Evolutionary conservation across 2,797 vertebrate genomes (phyloP).

Genomic region (Scleropages formosus): DNA sequence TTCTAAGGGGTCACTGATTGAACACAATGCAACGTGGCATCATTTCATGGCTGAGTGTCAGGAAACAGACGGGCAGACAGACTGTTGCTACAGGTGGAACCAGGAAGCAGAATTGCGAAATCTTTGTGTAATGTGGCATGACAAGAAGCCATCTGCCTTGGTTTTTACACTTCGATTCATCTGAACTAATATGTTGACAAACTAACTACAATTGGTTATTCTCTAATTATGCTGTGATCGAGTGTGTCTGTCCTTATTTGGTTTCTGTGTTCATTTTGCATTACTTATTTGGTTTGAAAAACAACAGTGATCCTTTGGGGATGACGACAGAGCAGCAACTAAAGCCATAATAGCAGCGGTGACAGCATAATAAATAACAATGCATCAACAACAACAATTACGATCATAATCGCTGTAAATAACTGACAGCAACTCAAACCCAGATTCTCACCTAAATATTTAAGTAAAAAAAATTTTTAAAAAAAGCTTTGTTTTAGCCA

Average conservation of each 20-base stretch:
- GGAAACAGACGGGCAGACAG: slow-evolving; percentile 55
- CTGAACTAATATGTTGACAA: neutral
- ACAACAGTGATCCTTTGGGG: slow-evolving; percentile 65
- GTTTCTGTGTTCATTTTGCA: slow-evolving; percentile 68
- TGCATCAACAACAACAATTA: slow-evolving; percentile 41
- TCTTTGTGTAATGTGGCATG: slow-evolving; percentile 36
- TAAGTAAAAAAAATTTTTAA: no score
- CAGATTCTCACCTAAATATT: no score
- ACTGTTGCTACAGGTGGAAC: slow-evolving; percentile 27
- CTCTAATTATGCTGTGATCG: slow-evolving; percentile 40
- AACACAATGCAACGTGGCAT: no score
- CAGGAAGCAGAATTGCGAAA: slow-evolving; percentile 40
- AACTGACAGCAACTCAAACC: slow-evolving; percentile 43
- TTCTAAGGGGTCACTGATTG: no score
- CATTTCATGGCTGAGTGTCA: neutral
- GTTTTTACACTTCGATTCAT: slow-evolving; percentile 6
- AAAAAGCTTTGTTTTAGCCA: slow-evolving; percentile 33
- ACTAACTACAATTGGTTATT: no score
- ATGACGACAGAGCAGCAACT: slow-evolving; percentile 68
- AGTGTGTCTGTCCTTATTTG: slow-evolving; percentile 64
- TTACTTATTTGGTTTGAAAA: slow-evolving; percentile 68
- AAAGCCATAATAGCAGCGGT: slow-evolving; percentile 69
- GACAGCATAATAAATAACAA: slow-evolving; percentile 71
- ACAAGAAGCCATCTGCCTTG: slow-evolving; percentile 5
- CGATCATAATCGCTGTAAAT: slow-evolving; percentile 49